Evolutionary conservation across 1,140 invertebrate genomes (phyloP).

Genomic region (Bradysia coprophila): DNA sequence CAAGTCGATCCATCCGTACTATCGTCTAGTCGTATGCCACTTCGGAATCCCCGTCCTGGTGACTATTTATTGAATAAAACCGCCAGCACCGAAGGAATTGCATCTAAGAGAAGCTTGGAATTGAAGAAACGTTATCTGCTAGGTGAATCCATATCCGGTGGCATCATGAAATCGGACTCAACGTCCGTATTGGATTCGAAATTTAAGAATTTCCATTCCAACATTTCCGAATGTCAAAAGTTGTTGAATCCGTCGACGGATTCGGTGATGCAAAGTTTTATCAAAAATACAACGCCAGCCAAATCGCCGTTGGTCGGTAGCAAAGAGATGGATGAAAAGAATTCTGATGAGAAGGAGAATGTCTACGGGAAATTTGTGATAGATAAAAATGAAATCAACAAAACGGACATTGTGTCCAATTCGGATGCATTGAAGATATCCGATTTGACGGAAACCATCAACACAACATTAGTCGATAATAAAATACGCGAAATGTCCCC

Average conservation of each 20-base stretch:
- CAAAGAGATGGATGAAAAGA: neutral
- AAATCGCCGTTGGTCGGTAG: neutral
- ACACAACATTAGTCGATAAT: slow-evolving; percentile 12
- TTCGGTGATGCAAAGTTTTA: slow-evolving; percentile 53
- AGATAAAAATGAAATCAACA: slow-evolving; percentile 21
- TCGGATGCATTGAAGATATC: neutral
- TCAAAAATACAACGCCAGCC: slow-evolving; percentile 10
- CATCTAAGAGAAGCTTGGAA: slow-evolving; percentile 67
- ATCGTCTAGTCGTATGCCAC: slow-evolving; percentile 12
- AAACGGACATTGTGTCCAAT: slow-evolving; percentile 2
- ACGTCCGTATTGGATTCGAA: slow-evolving; percentile 66
- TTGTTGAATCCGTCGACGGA: slow-evolving; percentile 56
- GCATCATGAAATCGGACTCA: slow-evolving; percentile 66
- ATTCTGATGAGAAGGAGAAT: slow-evolving; percentile 22
- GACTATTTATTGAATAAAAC: slow-evolving; percentile 62
- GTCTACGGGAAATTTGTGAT: slow-evolving; percentile 14
- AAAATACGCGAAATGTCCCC: slow-evolving; percentile 10
- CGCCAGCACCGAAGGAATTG: slow-evolving; percentile 67
- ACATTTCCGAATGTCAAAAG: slow-evolving; percentile 78
- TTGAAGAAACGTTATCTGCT: slow-evolving; percentile 69
- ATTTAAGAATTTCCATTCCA: slow-evolving; percentile 61
- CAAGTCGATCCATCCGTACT: slow-evolving; percentile 22
- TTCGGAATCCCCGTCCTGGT: slow-evolving; percentile 35
- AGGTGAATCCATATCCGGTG: slow-evolving; percentile 33
- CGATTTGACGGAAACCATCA: neutral